Base-by-base conservation (phyloP, 2,888 invertebrate genomes). In the Iselma pallidipennis region DNA sequence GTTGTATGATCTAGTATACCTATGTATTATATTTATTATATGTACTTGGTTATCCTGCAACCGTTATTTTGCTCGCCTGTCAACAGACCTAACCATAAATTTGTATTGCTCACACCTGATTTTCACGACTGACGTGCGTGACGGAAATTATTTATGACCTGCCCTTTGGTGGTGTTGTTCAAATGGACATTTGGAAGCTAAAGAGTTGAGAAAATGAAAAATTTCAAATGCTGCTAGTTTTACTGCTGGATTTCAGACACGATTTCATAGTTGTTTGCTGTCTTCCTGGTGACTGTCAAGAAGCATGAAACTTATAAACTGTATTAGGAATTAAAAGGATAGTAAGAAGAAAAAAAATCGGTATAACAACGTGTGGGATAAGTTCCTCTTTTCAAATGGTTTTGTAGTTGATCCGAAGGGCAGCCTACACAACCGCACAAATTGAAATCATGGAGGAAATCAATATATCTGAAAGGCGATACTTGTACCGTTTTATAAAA, bases 401-500 rank as follows among this genome's bases (percentile, higher is more conserved):
- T 28, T 33, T 57, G 62, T 2, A 25, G 48, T 57, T 49, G 53
- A n/a, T 19, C 42, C 9, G 4, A 33, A 33, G 14, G 14, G 33
- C 33, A 2, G 19, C 10, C 42, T 10, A 21, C 19, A 42, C 21
- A n/a, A n/a, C n/a, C n/a, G n/a, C n/a, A n/a, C n/a, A n/a, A n/a
- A n/a, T n/a, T n/a, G n/a, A n/a, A n/a, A n/a, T n/a, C n/a, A 21
- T 42, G 1, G 31, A 42, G 21, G 65, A 59, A 66, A 71, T 70
- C 71, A 67, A 71, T 70, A 67, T 59, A 65, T 67, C 21, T 70
- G 71, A 71, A 66, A 69, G 57, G 60, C 68, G 69, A 72, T 72
- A 65, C 70, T 66, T 68, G 69, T 73, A 66, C 65, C 66, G 69
- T 67, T 70, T 42, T 65, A 69, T 68, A 67, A 72, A 73, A 72